phyloP scores from a whole-genome alignment of 2,797 vertebrate species.

The Pseudopleuronectes americanus region DNA sequence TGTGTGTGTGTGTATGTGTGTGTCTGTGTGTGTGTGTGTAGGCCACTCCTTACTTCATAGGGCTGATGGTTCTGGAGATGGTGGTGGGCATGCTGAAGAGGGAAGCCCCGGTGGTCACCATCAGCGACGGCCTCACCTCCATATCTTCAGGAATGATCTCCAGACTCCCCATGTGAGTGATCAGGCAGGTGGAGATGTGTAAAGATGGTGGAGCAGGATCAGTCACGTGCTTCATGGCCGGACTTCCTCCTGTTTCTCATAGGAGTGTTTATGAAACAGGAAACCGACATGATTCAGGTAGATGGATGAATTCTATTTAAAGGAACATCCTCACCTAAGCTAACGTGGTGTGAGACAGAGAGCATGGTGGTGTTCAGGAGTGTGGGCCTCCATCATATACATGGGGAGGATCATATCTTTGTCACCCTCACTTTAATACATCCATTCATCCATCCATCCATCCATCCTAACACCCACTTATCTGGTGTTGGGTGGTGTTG shows the following conservation, averaged over 20 bases:
- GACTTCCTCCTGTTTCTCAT: too few species aligned
- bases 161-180: constrained; percentile 86
- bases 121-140: constrained; percentile 89
- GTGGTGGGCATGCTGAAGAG: constrained; percentile 84
- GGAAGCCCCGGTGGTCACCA: constrained; percentile 68
- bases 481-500: too few species aligned
- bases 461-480: too few species aligned
- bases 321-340: not conserved
- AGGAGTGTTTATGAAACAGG: too few species aligned
- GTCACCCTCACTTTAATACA: not conserved
- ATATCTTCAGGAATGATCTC: constrained; percentile 90
- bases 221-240: too few species aligned
- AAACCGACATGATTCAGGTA: too few species aligned
- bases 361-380: too few species aligned
- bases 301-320: too few species aligned
- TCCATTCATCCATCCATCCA: too few species aligned
- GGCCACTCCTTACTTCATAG: constrained; percentile 90
- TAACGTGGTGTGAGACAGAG: too few species aligned
- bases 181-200: not conserved
- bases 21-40: constrained; percentile 60
- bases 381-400: too few species aligned
- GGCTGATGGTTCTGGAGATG: constrained; percentile 89
- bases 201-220: too few species aligned
- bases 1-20: constrained; percentile 26
- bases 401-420: not conserved